These are phyloP conservation scores for Trimorus sp. DNA, from an alignment of 2,888 invertebrate genomes.

Conservation along the genomic window DNA sequence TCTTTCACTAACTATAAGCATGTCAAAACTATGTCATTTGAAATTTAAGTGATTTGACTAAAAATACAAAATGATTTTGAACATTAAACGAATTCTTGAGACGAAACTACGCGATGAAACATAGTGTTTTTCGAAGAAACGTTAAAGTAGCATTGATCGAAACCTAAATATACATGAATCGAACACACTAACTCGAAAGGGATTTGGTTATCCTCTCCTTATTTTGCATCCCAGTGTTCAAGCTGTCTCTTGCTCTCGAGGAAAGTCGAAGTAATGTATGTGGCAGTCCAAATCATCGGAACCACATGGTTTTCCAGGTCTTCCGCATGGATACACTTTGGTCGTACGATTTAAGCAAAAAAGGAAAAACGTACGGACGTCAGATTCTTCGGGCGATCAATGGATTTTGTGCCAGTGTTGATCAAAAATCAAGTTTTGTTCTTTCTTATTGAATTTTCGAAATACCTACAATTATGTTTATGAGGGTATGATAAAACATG, in stretches of 20 bases:
- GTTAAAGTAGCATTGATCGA: conserved; percentile 27
- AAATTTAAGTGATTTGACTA: neutral
- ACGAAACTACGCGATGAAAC: neutral
- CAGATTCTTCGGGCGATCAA: conserved; percentile 14
- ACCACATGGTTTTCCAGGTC: conserved; percentile 29
- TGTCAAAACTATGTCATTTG: too few relatives aligned
- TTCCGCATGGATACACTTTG: conserved; percentile 13
- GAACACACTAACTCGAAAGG: conserved; percentile 35
- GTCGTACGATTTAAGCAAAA: conserved; percentile 7
- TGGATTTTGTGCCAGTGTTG: neutral
- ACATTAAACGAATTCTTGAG: neutral
- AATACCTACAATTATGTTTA: too few relatives aligned
- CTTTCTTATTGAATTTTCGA: too few relatives aligned
- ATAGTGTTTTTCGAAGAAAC: conserved; percentile 19
- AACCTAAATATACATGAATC: conserved; percentile 46
- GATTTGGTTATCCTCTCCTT: conserved; percentile 32
- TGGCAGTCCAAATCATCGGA: conserved; percentile 24
- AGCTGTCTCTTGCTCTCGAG: conserved; percentile 18
- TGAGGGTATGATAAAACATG: too few relatives aligned
- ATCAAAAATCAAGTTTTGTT: too few relatives aligned
- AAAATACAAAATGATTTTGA: conserved; percentile 3
- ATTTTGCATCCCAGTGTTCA: conserved; percentile 27
- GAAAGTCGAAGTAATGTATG: conserved; percentile 39
- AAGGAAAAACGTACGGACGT: conserved; percentile 1
- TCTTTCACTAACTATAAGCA: too few relatives aligned